Base-by-base conservation (phyloP, 1,140 invertebrate genomes). In the Nomia melanderi region DNA sequence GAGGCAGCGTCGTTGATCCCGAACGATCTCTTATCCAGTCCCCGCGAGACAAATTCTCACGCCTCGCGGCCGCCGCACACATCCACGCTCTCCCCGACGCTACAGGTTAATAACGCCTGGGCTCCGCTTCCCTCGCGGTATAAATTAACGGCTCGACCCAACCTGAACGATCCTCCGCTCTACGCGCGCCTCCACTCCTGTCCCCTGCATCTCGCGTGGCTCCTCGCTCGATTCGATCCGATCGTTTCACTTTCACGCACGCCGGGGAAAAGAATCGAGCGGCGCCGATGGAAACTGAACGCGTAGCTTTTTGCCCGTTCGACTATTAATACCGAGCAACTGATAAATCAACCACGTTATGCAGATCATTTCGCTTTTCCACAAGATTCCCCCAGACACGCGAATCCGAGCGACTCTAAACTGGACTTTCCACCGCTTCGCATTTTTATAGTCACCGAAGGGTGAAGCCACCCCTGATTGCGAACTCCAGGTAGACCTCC, bases 41-140 rank as follows among this genome's bases (percentile, higher is more conserved):
- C 47, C 69, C 47, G 62, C 65, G 80, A 72, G 77, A 84, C 67
- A 75, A 85, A 84, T 82, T 85, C 69, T 85, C 83, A 84, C 83
- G 76, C 83, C 78, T 81, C 66, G 59, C 44, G 47, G 23, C 53
- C 62, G 66, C 65, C 60, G 20, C 47, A 50, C 47, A 50, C 47
- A n/a, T 50, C 20, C 20, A n/a, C 4, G 14, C 31, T 27, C 36
- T 17, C 8, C 53, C 47, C 59, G 20, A 29, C 64, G 56, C 29
- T 54, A 31, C 75, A 57, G 63, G 60, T 83, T 83, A 79, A 83
- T 79, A 82, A 79, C 69, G 60, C 29, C 53, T 17, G 65, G n/a
- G 41, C 14, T 14, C 41, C 41, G 41, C 47, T 63, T 70, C 57
- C 63, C 67, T 77, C 47, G 79, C 44, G 44, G 41, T 74, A 63